Evolutionary conservation across 2,888 invertebrate genomes (phyloP), one percentile per base, ranked within the genome.

Genomic region (Oscheius sp.): DNA sequence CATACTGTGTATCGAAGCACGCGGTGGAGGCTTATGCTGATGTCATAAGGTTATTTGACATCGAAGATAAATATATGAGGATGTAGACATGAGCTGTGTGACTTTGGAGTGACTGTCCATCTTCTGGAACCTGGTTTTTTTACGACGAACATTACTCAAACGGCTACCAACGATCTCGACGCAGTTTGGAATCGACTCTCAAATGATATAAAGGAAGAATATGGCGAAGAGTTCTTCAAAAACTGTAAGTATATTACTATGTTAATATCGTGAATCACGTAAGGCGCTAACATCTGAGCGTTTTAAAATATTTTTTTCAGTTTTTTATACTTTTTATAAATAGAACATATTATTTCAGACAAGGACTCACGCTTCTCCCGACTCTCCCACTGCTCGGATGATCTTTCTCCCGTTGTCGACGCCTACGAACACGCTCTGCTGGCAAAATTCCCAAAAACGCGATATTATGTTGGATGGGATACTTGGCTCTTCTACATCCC

Each of bases 111-210:
- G 0, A 49, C 70, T 12, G 83, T 82, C 9, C 67, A 71, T 63
- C 66, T 82, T 33, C 62, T 83, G 24, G 84, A 84, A 67, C 84
- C 84, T 1, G 84, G 84, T 32, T 83, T 79, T 71, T 81, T 83
- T 71, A 71, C 73, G 6, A 83, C 83, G 28, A 78, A 73, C 38
- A 77, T 77, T n/a, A 77, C 77, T 24, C 77, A 77, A 57, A 73
- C 77, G 1, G 77, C 77, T 9, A 77, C 77, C 1, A 71, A 72
- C 41, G 75, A 77, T 28, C 66, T 77, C 36, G 77, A 77, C 36
- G 61, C 62, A 0, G 75, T 72, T 14, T 77, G 77, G 77, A 64
- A 67, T 5, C 47, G 77, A 49, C 57, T 73, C 30, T 68, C 69
- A 38, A 20, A 50, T 4, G 73, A 73, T 22, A 70, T 68, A 0